A percentile compares a stretch with the other conserved stretches of the same genome.
These are phyloP conservation scores for Eurytoma californica DNA, from an alignment of 2,888 invertebrate genomes.

Conservation along the genomic window DNA sequence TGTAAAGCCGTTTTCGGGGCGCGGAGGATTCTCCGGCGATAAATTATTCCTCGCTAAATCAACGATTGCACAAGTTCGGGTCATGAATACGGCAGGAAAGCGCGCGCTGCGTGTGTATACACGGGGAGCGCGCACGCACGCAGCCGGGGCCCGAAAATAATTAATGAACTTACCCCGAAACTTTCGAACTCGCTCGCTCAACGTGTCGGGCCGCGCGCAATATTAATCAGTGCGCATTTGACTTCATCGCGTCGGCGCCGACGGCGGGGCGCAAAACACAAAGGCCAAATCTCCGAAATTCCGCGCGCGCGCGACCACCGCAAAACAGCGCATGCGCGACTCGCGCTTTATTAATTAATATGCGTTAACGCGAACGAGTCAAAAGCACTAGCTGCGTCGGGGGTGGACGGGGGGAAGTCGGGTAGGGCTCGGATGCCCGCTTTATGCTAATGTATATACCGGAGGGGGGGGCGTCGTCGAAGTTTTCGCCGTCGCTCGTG, in stretches of 20 bases:
- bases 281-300: not conserved
- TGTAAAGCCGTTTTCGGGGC: not conserved
- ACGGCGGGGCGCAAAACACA: not conserved
- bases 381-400: constrained; percentile 6
- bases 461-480: constrained; percentile 10
- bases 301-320: not conserved
- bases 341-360: constrained; percentile 48
- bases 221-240: too few relatives aligned
- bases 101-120: not conserved
- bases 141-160: not conserved
- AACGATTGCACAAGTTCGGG: too few relatives aligned
- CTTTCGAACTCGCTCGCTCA: not conserved
- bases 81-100: not conserved
- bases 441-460: constrained; percentile 43
- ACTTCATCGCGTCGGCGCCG: too few relatives aligned
- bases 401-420: too few relatives aligned
- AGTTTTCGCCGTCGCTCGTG: constrained; percentile 19
- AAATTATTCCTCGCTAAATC: not conserved
- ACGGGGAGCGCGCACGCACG: not conserved
- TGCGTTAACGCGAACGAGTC: constrained; percentile 41
- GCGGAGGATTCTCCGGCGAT: not conserved
- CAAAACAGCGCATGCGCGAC: not conserved
- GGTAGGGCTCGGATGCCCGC: constrained; percentile 1
- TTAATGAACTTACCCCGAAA: not conserved
- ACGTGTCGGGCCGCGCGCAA: not conserved